Evolutionary conservation across 2,113 vertebrate genomes (phyloP).

Genomic region (Tragelaphus scriptus): DNA sequence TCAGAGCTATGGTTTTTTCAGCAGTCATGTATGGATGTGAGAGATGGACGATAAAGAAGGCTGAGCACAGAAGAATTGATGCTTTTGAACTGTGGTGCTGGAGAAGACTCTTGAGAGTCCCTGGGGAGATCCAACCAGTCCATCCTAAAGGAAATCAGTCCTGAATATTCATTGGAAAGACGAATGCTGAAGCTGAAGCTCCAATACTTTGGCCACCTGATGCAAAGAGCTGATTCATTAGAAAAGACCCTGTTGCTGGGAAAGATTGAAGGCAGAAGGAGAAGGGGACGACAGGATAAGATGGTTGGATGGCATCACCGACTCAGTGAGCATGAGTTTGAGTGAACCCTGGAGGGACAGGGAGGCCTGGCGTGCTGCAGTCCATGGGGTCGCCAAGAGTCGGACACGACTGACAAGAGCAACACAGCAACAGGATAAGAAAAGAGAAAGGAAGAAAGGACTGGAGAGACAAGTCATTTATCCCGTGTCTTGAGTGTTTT

Average conservation of each 20-base stretch:
- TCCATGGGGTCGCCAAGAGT: neutral
- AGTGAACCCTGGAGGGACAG: accelerated
- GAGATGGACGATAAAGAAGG: too few species aligned
- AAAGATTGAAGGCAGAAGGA: neutral
- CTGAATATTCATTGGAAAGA: neutral
- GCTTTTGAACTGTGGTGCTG: neutral
- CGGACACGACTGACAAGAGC: accelerated
- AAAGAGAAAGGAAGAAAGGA: neutral
- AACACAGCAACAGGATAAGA: neutral
- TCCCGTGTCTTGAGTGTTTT: neutral
- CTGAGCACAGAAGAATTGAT: neutral
- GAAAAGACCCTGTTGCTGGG: neutral
- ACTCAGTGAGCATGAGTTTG: neutral
- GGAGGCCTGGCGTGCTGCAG: accelerated
- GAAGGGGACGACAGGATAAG: neutral
- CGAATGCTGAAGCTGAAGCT: neutral
- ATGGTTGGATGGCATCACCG: neutral
- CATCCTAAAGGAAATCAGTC: neutral
- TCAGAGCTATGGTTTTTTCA: neutral
- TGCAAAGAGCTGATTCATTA: neutral
- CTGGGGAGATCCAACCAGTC: neutral
- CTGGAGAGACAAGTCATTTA: neutral
- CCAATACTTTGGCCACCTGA: neutral
- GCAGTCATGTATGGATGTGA: too few species aligned
- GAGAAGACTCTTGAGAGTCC: neutral